Conservation (phyloP, 2,888 invertebrate species). For the Cataglyphis livida region DNA sequence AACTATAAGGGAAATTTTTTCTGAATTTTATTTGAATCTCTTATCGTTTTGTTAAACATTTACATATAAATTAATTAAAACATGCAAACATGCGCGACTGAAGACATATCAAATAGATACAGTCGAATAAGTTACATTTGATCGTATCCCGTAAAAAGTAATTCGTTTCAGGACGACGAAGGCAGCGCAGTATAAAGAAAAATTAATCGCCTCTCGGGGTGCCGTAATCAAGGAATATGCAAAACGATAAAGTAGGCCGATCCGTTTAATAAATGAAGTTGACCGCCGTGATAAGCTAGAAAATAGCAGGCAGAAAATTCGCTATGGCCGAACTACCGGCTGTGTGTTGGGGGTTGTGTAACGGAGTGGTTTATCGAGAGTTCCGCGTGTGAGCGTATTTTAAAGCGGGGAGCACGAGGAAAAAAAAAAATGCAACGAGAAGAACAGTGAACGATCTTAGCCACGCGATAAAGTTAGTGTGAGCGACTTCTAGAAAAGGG, state of each 20-base stretch:
- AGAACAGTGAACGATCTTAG: constrained; percentile 60
- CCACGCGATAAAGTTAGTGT: constrained; percentile 60
- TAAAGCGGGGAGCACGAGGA: constrained; percentile 24
- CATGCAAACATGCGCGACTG: background rate
- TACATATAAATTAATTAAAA: constrained; percentile 16
- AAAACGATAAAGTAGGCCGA: constrained; percentile 59
- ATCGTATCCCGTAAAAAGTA: background rate
- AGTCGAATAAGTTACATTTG: constrained; percentile 10
- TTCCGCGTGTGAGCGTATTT: constrained; percentile 51
- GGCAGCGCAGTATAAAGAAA: constrained; percentile 48
- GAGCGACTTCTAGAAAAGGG: constrained; percentile 60
- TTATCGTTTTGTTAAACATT: background rate
- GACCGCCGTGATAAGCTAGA: constrained; percentile 60
- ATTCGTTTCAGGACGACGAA: background rate
- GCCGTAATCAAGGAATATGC: constrained; percentile 47
- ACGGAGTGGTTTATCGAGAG: constrained; percentile 56
- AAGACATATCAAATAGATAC: background rate
- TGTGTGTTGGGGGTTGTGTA: constrained; percentile 34
- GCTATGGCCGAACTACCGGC: constrained; percentile 18
- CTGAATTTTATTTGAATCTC: background rate
- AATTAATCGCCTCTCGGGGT: constrained; percentile 63
- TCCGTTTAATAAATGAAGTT: constrained; percentile 69
- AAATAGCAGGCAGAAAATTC: constrained; percentile 58
- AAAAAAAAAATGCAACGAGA: constrained; percentile 34
- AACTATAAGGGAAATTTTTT: background rate